Evolutionary conservation across 1,140 invertebrate species (phyloP).

Genomic region (Drosophila parabipectinata): DNA sequence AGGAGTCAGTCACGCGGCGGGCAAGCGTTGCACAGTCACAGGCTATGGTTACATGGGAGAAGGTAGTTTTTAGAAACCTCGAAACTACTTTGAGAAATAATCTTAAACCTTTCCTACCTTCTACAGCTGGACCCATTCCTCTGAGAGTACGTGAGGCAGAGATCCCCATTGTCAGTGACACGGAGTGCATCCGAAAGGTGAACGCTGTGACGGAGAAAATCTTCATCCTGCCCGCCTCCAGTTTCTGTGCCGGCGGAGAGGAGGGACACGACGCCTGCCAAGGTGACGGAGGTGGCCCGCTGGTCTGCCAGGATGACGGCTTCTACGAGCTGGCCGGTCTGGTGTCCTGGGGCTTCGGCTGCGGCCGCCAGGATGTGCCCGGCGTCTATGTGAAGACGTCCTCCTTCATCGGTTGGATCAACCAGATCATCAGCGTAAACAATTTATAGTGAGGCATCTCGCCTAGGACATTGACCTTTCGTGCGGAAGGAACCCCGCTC

Average conservation of each 20-base stretch:
- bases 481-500: slow-evolving; percentile 57
- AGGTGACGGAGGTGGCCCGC: slow-evolving; percentile 95
- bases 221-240: slow-evolving; percentile 95
- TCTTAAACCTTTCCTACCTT: not conserved
- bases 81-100: not conserved
- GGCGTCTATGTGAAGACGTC: slow-evolving; percentile 97
- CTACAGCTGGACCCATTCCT: slow-evolving; percentile 93
- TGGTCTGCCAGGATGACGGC: slow-evolving; percentile 96
- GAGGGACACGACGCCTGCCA: slow-evolving; percentile 96
- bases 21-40: slow-evolving; percentile 95
- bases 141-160: slow-evolving; percentile 94
- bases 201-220: slow-evolving; percentile 97
- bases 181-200: slow-evolving; percentile 95
- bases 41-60: slow-evolving; percentile 98
- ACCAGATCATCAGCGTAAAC: slow-evolving; percentile 98
- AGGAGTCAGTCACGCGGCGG: slow-evolving; percentile 93
- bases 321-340: slow-evolving; percentile 96
- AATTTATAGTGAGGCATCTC: slow-evolving; percentile 87
- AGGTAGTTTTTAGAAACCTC: slow-evolving; percentile 85
- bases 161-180: slow-evolving; percentile 96
- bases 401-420: slow-evolving; percentile 97
- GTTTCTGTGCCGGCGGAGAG: slow-evolving; percentile 96
- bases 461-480: slow-evolving; percentile 1
- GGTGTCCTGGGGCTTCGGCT: slow-evolving; percentile 94
- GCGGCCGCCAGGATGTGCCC: slow-evolving; percentile 93